Conservation (phyloP, 2,888 invertebrate genomes). For the Ectemnius cavifrons region DNA sequence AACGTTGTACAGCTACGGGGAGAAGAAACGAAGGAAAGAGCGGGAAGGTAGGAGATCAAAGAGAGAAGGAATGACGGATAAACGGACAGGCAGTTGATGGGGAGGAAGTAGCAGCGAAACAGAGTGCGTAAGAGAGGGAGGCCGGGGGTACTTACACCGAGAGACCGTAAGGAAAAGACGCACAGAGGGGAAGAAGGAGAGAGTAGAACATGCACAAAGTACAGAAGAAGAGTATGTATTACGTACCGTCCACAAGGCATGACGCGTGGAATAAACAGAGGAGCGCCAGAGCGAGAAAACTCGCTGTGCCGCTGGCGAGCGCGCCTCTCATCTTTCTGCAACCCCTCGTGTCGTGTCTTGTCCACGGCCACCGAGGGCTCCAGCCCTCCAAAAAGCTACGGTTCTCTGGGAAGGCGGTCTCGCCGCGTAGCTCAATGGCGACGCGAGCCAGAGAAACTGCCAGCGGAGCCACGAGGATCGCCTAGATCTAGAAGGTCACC, state of each 20-base stretch:
- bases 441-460: conserved; percentile 40
- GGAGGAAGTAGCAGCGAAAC: conserved; percentile 13
- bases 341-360: conserved; percentile 27
- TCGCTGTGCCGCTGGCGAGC: conserved; percentile 63
- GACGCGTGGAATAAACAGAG: conserved; percentile 67
- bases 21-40: conserved; percentile 33
- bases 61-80: conserved; percentile 32
- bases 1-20: conserved; percentile 40
- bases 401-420: conserved; percentile 43
- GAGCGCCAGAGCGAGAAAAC: conserved; percentile 66
- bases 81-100: conserved; percentile 17
- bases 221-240: conserved; percentile 10
- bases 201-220: conserved; percentile 22
- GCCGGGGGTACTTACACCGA: conserved; percentile 7
- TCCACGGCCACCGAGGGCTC: conserved; percentile 5
- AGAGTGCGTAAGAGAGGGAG: conserved; percentile 11
- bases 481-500: conserved; percentile 39
- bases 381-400: neutral
- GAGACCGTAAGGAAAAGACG: neutral
- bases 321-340: conserved; percentile 63
- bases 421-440: conserved; percentile 51
- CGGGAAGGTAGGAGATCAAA: conserved; percentile 25
- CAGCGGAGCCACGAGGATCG: conserved; percentile 42
- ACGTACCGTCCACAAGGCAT: conserved; percentile 67
- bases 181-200: neutral